These are phyloP conservation scores for Xylota segnis DNA, from an alignment of 2,888 invertebrate species.

Conservation along the genomic window DNA sequence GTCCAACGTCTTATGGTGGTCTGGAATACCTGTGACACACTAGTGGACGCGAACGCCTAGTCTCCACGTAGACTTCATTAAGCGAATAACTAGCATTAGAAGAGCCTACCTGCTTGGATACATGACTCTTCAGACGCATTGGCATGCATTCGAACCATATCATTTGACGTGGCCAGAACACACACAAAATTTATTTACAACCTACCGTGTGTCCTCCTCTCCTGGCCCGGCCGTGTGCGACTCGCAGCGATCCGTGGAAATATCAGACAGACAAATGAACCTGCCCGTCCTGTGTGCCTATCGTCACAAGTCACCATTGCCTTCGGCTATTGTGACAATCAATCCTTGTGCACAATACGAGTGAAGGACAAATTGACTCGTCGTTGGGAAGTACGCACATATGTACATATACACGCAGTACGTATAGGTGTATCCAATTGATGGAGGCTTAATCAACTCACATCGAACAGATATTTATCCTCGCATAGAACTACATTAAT, in stretches of 20 bases:
- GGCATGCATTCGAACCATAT: conserved; percentile 44
- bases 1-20: conserved; percentile 54
- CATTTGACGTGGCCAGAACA: conserved; percentile 55
- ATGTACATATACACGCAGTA: conserved; percentile 5
- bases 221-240: not conserved
- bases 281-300: conserved; percentile 31
- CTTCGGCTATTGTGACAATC: conserved; percentile 59
- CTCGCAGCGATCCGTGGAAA: conserved; percentile 23
- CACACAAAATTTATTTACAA: conserved; percentile 15
- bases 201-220: not conserved
- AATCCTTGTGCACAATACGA: conserved; percentile 50
- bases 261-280: conserved; percentile 55
- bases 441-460: conserved; percentile 74
- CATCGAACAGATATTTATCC: conserved; percentile 75
- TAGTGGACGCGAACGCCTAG: conserved; percentile 53
- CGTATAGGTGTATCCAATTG: conserved; percentile 3
- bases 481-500: conserved; percentile 73
- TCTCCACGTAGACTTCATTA: conserved; percentile 66
- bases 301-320: conserved; percentile 25
- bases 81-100: conserved; percentile 68
- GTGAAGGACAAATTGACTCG: conserved; percentile 71
- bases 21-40: conserved; percentile 66
- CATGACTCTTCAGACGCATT: conserved; percentile 55
- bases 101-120: conserved; percentile 31
- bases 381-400: not conserved